phyloP scores from a whole-genome alignment of 1,140 invertebrate genomes.

The Papilio aristodemus region DNA sequence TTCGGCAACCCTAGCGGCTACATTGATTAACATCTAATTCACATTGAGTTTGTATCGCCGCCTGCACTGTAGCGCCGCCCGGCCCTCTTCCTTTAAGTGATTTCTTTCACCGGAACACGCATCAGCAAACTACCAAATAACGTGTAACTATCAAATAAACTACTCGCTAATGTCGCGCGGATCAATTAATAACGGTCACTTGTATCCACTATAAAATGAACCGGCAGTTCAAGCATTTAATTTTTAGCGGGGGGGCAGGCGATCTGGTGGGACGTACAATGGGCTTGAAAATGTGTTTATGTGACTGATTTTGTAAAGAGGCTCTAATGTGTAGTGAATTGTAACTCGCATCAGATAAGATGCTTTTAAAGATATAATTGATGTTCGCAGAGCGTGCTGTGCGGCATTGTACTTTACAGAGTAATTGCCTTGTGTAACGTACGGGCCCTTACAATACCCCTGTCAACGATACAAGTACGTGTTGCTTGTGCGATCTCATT shows the following conservation, averaged over 20 bases:
- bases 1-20: not conserved
- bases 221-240: constrained; percentile 30
- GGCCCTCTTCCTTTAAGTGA: not conserved
- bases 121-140: constrained; percentile 32
- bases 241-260: constrained; percentile 32
- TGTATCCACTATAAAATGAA: constrained; percentile 18
- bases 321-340: constrained; percentile 37
- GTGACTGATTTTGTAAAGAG: constrained; percentile 46
- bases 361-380: constrained; percentile 37
- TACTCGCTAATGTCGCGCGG: constrained; percentile 33
- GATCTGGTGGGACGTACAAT: constrained; percentile 17
- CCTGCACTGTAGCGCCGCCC: not conserved
- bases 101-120: constrained; percentile 21
- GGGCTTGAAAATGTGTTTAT: constrained; percentile 47
- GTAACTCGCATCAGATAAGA: constrained; percentile 43
- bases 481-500: constrained; percentile 3
- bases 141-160: constrained; percentile 23
- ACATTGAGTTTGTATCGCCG: constrained; percentile 12
- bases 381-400: constrained; percentile 13
- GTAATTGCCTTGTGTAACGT: constrained; percentile 1
- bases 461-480: not conserved
- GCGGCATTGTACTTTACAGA: not conserved
- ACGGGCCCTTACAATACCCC: constrained; percentile 24
- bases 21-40: constrained; percentile 21
- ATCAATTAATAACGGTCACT: constrained; percentile 36